A percentile compares a stretch with the other conserved stretches of the same genome.
Evolutionary conservation across 1,140 invertebrate genomes (phyloP).

Genomic region (Dreissena polymorpha): DNA sequence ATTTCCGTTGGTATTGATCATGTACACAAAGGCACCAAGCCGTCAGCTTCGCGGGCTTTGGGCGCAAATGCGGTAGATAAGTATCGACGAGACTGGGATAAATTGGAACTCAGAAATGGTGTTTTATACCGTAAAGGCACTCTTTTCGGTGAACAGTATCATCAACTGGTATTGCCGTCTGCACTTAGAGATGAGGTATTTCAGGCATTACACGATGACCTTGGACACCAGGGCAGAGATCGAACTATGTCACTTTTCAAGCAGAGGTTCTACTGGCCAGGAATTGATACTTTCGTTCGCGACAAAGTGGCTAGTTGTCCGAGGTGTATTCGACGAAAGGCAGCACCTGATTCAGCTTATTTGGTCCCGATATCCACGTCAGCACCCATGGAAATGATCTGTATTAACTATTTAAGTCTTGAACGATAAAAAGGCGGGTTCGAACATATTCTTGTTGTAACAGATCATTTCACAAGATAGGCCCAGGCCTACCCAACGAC

Average conservation of each 20-base stretch:
- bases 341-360: background rate
- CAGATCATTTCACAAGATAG: slow-evolving; percentile 55
- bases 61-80: background rate
- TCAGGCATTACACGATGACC: slow-evolving; percentile 27
- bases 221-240: slow-evolving; percentile 39
- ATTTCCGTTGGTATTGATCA: background rate
- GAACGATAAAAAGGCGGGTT: slow-evolving; percentile 36
- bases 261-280: slow-evolving; percentile 47
- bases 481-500: slow-evolving; percentile 50
- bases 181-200: slow-evolving; percentile 8
- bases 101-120: slow-evolving; percentile 14
- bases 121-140: slow-evolving; percentile 8
- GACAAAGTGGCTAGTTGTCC: background rate
- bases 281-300: slow-evolving; percentile 29
- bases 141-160: slow-evolving; percentile 12
- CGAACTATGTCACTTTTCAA: slow-evolving; percentile 15
- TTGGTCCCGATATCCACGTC: background rate
- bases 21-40: slow-evolving; percentile 10
- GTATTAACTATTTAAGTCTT: slow-evolving; percentile 43
- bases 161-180: slow-evolving; percentile 28
- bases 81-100: slow-evolving; percentile 16
- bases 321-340: background rate
- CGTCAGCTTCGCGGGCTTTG: background rate
- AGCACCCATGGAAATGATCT: slow-evolving; percentile 45
- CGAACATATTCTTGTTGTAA: slow-evolving; percentile 62